phyloP scores from a whole-genome alignment of 1,140 invertebrate genomes.

The Drosophila nikananu region DNA sequence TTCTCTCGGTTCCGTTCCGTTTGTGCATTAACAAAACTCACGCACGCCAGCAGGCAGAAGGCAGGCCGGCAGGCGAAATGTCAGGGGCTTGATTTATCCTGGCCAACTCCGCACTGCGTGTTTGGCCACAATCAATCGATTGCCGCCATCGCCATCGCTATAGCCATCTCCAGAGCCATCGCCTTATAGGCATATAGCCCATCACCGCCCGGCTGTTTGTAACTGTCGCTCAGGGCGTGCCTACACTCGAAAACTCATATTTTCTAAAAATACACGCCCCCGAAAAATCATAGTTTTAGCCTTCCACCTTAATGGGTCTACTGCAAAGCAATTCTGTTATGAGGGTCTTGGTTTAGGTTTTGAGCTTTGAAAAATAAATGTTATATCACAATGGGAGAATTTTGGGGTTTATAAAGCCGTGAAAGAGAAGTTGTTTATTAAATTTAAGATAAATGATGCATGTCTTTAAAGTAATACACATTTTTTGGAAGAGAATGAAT shows the following conservation, averaged over 20 bases:
- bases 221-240: constrained; percentile 80
- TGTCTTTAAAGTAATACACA: background rate
- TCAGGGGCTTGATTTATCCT: constrained; percentile 82
- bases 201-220: constrained; percentile 67
- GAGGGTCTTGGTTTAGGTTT: background rate
- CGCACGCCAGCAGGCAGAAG: constrained; percentile 54
- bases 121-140: constrained; percentile 83
- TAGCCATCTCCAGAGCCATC: constrained; percentile 34
- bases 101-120: constrained; percentile 79
- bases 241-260: constrained; percentile 52
- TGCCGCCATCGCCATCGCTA: constrained; percentile 59
- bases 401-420: background rate
- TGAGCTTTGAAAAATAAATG: background rate
- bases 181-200: constrained; percentile 40
- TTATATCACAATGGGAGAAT: background rate
- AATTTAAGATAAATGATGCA: background rate
- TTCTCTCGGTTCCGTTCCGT: constrained; percentile 32
- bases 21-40: constrained; percentile 79
- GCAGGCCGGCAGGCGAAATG: constrained; percentile 60
- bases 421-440: background rate
- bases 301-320: background rate
- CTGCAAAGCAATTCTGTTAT: no score
- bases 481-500: background rate
- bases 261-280: constrained; percentile 36
- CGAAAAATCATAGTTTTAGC: constrained; percentile 17